Conservation (phyloP, 2,797 vertebrate species). For the Clarias platycephalus region DNA sequence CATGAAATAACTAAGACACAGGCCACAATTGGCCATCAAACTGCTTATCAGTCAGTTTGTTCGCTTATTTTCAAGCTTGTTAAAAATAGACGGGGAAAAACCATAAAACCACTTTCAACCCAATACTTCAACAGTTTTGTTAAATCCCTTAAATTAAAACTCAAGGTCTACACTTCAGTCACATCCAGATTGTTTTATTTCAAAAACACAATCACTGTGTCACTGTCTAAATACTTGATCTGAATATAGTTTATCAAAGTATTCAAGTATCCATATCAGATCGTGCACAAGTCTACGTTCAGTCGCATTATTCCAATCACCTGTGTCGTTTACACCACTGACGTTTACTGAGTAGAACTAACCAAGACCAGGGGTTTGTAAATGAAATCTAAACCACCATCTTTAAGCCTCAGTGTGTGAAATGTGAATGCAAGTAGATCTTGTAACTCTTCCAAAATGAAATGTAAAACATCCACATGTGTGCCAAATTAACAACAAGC, state of each 20-base stretch:
- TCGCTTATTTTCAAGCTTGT: too few relatives aligned
- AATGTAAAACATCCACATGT: background rate
- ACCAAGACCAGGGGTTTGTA: background rate
- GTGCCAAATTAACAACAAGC: background rate
- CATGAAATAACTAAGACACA: too few relatives aligned
- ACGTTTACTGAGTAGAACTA: background rate
- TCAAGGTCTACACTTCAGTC: too few relatives aligned
- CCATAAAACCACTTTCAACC: too few relatives aligned
- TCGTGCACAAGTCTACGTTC: background rate
- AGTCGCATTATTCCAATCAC: background rate
- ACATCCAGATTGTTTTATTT: too few relatives aligned
- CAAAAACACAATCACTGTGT: too few relatives aligned
- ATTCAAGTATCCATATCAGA: background rate
- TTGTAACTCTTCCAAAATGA: background rate
- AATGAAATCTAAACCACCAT: background rate
- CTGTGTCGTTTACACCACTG: background rate
- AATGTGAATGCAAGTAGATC: background rate
- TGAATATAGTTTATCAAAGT: background rate
- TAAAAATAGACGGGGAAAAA: too few relatives aligned
- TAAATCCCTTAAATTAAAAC: too few relatives aligned
- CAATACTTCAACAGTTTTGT: too few relatives aligned
- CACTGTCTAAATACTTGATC: too few relatives aligned
- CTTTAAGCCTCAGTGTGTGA: background rate
- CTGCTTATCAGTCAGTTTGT: too few relatives aligned
- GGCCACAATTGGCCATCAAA: too few relatives aligned